Base-by-base conservation (phyloP, 2,113 vertebrate genomes). In the Cyanistes caeruleus region DNA sequence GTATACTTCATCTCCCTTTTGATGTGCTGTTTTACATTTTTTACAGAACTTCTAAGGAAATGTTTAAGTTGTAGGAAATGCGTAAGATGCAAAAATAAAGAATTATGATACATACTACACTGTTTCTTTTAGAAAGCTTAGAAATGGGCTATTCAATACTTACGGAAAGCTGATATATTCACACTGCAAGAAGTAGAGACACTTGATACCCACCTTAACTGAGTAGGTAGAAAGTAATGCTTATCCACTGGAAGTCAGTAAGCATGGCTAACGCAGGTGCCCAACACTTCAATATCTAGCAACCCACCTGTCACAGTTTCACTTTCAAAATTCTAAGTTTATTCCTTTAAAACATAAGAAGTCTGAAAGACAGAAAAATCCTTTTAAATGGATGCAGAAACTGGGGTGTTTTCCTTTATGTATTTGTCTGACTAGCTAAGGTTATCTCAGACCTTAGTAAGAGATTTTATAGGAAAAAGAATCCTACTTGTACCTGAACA, bases 201-300 rank as follows among this genome's bases (percentile, higher is more conserved):
- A 81, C 18, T 24, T 67, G 27, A 64, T 41, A 84, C 12, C 53
- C 72, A 60, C 56, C 49, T 78, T 41, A 44, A n/a, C 28, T 23
- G 23, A 35, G 46, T 1, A 72, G n/a, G 56, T 15, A 86, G 62
- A 69, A 69, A 89, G 59, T 11, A 74, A 64, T 0, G 12, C 24
- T 35, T 17, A 63, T 25, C 53, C 49, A 28, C 0, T 78, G 67
- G 44, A 76, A 92, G 76, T 31, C 64, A 39, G 51, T 3, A 72
- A 14, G 33, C 56, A 31, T 5, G 21, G 70, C 63, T 68, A 65
- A 65, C 0, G 0, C 21, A 25, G 2, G 5, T 3, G 24, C 44
- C 43, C 14, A 55, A 63, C n/a, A 19, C 35, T 33, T 75, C 21
- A 46, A 0, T 58, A 90, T 4, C 31, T 15, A 86, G 28, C 48